Conservation (phyloP, 2,113 vertebrate genomes). For the Lepisosteus oculatus region DNA sequence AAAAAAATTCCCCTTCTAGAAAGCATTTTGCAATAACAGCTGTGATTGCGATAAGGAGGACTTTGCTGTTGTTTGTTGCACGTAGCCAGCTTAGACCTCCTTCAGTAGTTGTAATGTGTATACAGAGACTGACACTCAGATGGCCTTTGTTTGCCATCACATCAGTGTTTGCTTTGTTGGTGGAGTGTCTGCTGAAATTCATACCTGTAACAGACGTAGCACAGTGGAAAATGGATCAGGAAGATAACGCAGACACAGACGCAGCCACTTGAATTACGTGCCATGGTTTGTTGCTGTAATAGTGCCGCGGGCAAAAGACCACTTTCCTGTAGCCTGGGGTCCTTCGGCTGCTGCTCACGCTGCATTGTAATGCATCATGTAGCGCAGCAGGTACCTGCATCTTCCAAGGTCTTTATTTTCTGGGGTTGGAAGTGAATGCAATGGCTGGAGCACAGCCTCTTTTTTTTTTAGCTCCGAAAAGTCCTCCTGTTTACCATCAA, state of each 20-base stretch:
- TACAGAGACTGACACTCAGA: neutral
- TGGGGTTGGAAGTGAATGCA: neutral
- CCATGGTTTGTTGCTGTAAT: constrained; percentile 43
- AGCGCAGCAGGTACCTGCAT: constrained; percentile 33
- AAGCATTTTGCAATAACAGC: too few relatives aligned
- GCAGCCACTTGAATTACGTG: constrained; percentile 28
- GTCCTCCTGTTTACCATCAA: neutral
- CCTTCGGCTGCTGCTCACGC: constrained; percentile 41
- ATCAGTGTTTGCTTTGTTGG: neutral
- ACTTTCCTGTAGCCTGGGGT: constrained; percentile 38
- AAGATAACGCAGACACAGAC: neutral
- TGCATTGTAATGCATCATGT: constrained; percentile 57
- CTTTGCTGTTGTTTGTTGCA: too few relatives aligned
- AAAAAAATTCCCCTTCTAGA: too few relatives aligned
- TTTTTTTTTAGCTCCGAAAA: neutral
- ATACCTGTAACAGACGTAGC: neutral
- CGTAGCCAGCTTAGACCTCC: neutral
- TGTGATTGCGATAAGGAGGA: too few relatives aligned
- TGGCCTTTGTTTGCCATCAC: neutral
- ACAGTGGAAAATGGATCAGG: neutral
- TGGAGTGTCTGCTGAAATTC: neutral
- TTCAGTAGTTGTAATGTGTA: neutral
- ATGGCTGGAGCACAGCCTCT: neutral
- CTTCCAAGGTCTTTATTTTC: constrained; percentile 30
- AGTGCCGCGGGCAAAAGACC: constrained; percentile 40